Conservation (phyloP, 1,140 invertebrate species). For the Thaumetopoea pityocampa region DNA sequence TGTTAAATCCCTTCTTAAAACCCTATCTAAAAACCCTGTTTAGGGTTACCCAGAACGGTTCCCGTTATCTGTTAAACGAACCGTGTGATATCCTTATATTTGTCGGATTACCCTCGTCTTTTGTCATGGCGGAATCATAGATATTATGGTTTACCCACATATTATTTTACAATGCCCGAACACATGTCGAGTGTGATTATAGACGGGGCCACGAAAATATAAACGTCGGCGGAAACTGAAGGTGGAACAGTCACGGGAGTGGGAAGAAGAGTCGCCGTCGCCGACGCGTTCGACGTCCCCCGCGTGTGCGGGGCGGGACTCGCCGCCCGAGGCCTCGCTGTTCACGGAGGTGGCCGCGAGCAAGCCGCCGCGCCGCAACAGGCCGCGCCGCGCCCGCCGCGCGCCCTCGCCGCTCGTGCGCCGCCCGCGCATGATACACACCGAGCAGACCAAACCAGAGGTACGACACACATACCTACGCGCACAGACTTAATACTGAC, state of each 20-base stretch:
- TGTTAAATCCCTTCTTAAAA: too few species aligned
- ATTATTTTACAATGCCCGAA: too few species aligned
- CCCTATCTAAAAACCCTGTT: too few species aligned
- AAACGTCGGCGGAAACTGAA: conserved; percentile 86
- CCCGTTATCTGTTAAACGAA: too few species aligned
- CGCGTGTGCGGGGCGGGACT: conserved; percentile 10
- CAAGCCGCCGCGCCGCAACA: conserved; percentile 38
- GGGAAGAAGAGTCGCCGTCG: conserved; percentile 28
- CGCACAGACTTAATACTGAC: too few species aligned
- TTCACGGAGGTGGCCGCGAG: conserved; percentile 77
- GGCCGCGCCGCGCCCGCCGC: conserved; percentile 15
- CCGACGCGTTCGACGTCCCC: conserved; percentile 11
- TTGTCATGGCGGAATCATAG: background rate
- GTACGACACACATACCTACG: background rate
- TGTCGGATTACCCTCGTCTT: too few species aligned
- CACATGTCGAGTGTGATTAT: too few species aligned
- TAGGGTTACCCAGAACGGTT: too few species aligned
- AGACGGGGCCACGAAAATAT: conserved; percentile 86
- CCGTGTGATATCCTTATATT: too few species aligned
- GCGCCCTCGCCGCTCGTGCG: conserved; percentile 13
- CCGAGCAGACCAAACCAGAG: conserved; percentile 29
- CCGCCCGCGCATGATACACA: conserved; percentile 16
- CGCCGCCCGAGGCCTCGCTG: conserved; percentile 9
- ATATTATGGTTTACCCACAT: background rate
- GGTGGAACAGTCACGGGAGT: conserved; percentile 56